Evolutionary conservation across 64 coral and sea anemone genomes (phyloP).

Genomic region (Exaiptasia diaphana): DNA sequence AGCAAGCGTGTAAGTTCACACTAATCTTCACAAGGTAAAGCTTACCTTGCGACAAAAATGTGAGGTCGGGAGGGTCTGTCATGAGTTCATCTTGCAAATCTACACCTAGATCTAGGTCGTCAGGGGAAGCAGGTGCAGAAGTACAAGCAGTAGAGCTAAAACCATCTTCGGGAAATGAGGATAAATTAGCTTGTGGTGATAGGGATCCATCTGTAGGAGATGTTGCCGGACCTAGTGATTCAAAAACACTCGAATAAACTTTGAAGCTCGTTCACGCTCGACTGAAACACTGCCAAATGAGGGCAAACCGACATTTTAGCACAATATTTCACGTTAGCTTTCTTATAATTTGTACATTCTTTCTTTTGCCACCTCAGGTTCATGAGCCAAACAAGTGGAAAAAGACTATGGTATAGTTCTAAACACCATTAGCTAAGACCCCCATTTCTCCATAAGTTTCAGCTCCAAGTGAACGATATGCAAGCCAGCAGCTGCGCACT

Average conservation of each 20-base stretch:
- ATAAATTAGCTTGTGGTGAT: conserved; percentile 84
- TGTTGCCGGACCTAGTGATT: conserved; percentile 61
- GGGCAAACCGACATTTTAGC: background rate
- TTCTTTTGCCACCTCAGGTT: too few relatives aligned
- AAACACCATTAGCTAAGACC: conserved; percentile 12
- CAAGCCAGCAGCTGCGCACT: too few relatives aligned
- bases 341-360: background rate
- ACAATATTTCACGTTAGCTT: background rate
- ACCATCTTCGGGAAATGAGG: conserved; percentile 86
- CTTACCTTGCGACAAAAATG: conserved; percentile 88
- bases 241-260: conserved; percentile 23
- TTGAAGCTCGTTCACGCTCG: background rate
- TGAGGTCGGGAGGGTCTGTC: conserved; percentile 69
- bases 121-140: conserved; percentile 78
- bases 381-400: too few relatives aligned
- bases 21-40: conserved; percentile 82
- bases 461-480: conserved; percentile 13
- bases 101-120: conserved; percentile 80
- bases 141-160: conserved; percentile 97
- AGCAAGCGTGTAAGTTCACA: too few relatives aligned
- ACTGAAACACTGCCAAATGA: background rate
- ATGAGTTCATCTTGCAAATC: conserved; percentile 84
- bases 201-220: conserved; percentile 48
- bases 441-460: conserved; percentile 19
- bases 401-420: too few relatives aligned